Conservation (phyloP, 1,140 invertebrate species). For the Trachelipus rathkii region DNA sequence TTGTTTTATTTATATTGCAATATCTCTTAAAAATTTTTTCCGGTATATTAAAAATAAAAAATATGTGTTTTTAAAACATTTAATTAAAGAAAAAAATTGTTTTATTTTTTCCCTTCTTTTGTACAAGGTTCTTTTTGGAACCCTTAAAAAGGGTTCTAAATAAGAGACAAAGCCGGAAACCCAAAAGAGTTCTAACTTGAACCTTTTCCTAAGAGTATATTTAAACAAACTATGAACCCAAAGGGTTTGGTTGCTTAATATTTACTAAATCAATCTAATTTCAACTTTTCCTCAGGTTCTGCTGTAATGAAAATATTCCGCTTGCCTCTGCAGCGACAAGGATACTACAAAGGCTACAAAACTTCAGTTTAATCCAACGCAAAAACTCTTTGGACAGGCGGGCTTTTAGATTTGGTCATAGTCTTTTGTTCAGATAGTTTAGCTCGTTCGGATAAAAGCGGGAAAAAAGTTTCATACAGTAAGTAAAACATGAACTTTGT, state of each 20-base stretch:
- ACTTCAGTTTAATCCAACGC: conserved; percentile 55
- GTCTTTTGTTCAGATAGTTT: conserved; percentile 52
- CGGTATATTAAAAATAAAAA: no score
- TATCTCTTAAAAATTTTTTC: no score
- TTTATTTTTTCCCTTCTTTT: no score
- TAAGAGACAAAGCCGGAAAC: no score
- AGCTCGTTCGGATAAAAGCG: conserved; percentile 48
- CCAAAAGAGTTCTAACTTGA: conserved; percentile 53
- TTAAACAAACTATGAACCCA: no score
- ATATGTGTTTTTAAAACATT: no score
- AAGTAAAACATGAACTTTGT: conserved; percentile 22
- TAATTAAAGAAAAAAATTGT: no score
- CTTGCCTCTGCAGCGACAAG: conserved; percentile 45
- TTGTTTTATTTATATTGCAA: no score
- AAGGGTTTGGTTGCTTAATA: no score
- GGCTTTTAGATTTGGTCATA: conserved; percentile 60
- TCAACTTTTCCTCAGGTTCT: conserved; percentile 37
- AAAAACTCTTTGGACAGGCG: conserved; percentile 62
- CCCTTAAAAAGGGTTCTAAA: no score
- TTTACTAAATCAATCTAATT: no score
- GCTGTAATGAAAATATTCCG: conserved; percentile 48
- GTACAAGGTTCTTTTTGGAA: no score
- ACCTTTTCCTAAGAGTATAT: not conserved
- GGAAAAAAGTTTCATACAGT: conserved; percentile 47
- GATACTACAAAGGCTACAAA: conserved; percentile 54